phyloP scores from a whole-genome alignment of 2,888 invertebrate genomes.

The Andrena marginata region DNA sequence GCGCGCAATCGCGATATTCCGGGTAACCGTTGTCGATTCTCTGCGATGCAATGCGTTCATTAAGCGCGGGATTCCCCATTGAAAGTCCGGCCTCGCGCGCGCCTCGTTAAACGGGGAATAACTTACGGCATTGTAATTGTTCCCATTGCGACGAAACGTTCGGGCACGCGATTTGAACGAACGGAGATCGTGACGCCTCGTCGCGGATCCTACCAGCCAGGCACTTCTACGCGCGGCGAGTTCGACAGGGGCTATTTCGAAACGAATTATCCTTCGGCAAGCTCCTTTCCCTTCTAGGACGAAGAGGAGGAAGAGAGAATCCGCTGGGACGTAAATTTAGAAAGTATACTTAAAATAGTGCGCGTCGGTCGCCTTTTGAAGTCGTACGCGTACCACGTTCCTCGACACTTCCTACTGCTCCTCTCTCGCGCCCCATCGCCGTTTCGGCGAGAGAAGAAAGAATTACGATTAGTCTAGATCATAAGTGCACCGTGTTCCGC shows the following conservation, averaged over 20 bases:
- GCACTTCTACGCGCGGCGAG: conserved; percentile 10
- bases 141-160: no score
- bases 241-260: conserved; percentile 54
- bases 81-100: background rate
- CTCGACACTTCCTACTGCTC: conserved; percentile 36
- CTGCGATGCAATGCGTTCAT: background rate
- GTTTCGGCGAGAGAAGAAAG: conserved; percentile 6
- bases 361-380: conserved; percentile 54
- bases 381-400: conserved; percentile 42
- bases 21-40: background rate
- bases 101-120: background rate
- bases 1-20: background rate
- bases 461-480: conserved; percentile 49
- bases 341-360: conserved; percentile 64
- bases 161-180: no score
- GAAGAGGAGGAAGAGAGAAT: conserved; percentile 33
- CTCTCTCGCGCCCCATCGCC: background rate
- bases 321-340: conserved; percentile 64
- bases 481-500: conserved; percentile 24
- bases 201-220: background rate
- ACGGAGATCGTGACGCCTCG: no score
- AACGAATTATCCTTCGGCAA: conserved; percentile 58
- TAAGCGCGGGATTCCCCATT: background rate
- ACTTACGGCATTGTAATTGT: no score
- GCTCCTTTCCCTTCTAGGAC: conserved; percentile 54